Evolutionary conservation across 1,140 invertebrate species (phyloP), one percentile per base, ranked within the genome.

Genomic region (Bradysia coprophila): DNA sequence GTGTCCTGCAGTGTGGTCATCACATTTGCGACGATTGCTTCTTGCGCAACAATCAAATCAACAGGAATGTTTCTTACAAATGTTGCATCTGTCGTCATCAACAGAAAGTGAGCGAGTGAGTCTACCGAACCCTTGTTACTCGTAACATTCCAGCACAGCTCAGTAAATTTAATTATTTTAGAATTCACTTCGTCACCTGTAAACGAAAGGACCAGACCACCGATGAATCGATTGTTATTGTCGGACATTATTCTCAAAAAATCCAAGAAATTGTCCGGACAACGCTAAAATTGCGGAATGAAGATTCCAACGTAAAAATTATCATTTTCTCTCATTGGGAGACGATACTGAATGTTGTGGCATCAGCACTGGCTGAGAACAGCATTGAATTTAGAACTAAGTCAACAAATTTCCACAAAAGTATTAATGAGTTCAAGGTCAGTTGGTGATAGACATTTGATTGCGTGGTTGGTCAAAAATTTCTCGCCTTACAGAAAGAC

Each of bases 271-370:
- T 86, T 34, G 63, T 84, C 3, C 54, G 66, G 39, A 60, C 69
- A 37, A 50, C 84, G 22, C 39, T 77, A 0, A 55, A 68, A 32
- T 70, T 86, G 5, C 63, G 62, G 43, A 49, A 59, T 10, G 47
- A 68, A 11, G 68, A 78, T 41, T 62, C 67, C 2, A 24, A 38
- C 22, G 42, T 48, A 2, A 87, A 86, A 64, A 60, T 75, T 10
- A 50, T 87, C 1, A 66, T 87, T 8, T 87, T 87, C 56, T 84
- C 81, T 1, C 68, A 71, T 19, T 85, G 80, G 79, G 49, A 56
- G 4, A 62, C 67, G 42, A 72, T 83, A 2, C 55, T 85, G 21
- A 64, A 72, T 44, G 59, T 78, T 20, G 58, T 85, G 13, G 63
- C 57, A 3, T 55, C 59, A 32, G 79, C 77, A 11, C 56, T 84